Conservation (phyloP, 2,113 vertebrate genomes). For the Corythaeola cristata region DNA sequence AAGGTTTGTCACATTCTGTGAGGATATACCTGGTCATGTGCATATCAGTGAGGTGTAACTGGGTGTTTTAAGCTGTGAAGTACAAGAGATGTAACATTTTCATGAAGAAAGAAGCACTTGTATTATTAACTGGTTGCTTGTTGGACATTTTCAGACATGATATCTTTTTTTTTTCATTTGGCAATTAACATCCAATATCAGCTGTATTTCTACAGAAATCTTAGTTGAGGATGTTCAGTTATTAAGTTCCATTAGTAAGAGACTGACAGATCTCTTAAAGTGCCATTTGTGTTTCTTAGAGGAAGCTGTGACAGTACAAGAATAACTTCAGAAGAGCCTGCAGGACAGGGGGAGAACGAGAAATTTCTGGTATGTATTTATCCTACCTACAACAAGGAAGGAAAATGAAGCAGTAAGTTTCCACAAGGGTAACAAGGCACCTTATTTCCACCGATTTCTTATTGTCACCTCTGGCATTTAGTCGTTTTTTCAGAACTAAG, state of each 20-base stretch:
- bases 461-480: not conserved
- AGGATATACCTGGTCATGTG: not conserved
- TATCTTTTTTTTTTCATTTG: not conserved
- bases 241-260: not conserved
- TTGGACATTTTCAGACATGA: not conserved
- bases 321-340: not conserved
- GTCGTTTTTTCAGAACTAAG: not conserved
- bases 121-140: not conserved
- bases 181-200: not conserved
- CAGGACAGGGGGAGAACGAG: not conserved
- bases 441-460: not conserved
- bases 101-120: not conserved
- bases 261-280: not conserved
- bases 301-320: not conserved
- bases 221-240: not conserved
- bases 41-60: not conserved
- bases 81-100: not conserved
- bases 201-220: not conserved
- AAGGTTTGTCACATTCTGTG: not conserved
- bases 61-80: not conserved
- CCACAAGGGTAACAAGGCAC: not conserved
- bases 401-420: not conserved
- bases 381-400: not conserved
- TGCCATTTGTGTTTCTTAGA: not conserved
- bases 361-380: not conserved